phyloP scores from a whole-genome alignment of 2,888 invertebrate species.

The Seira ritae region DNA sequence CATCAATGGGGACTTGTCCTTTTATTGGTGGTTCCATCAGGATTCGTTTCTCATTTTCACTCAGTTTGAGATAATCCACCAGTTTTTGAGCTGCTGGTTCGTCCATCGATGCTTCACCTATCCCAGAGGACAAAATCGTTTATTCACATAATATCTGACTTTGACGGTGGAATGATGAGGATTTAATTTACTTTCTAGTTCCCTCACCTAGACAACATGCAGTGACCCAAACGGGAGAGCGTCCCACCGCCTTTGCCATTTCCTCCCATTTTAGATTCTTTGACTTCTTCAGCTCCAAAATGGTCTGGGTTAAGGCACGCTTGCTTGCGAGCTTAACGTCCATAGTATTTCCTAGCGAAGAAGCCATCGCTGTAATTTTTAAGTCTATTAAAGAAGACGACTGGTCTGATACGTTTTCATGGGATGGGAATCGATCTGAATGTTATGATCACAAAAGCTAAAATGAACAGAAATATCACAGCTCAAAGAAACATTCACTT shows the following conservation, averaged over 20 bases:
- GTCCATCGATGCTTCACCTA: slow-evolving; percentile 69
- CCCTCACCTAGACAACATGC: slow-evolving; percentile 55
- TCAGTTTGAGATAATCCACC: slow-evolving; percentile 34
- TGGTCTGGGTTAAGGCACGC: slow-evolving; percentile 49
- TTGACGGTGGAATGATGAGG: too few relatives aligned
- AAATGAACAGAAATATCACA: too few relatives aligned
- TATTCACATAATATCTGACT: too few relatives aligned
- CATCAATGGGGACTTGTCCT: slow-evolving; percentile 56
- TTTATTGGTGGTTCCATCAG: slow-evolving; percentile 66
- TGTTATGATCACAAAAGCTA: not conserved
- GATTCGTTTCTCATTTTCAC: slow-evolving; percentile 31
- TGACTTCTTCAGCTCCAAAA: slow-evolving; percentile 60
- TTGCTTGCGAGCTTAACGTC: slow-evolving; percentile 49
- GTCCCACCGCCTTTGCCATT: slow-evolving; percentile 59
- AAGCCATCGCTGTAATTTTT: slow-evolving; percentile 25
- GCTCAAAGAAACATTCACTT: too few relatives aligned
- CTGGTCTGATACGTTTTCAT: not conserved
- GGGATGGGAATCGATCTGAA: too few relatives aligned
- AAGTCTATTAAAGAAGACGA: not conserved
- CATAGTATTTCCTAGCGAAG: not conserved
- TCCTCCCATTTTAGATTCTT: slow-evolving; percentile 70
- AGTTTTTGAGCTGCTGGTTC: slow-evolving; percentile 55
- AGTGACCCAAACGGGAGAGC: slow-evolving; percentile 70
- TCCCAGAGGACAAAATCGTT: too few relatives aligned
- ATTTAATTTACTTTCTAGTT: too few relatives aligned